Evolutionary conservation across 2,797 vertebrate genomes (phyloP), one percentile per base, ranked within the genome.

Genomic region (Etheostoma perlongum): DNA sequence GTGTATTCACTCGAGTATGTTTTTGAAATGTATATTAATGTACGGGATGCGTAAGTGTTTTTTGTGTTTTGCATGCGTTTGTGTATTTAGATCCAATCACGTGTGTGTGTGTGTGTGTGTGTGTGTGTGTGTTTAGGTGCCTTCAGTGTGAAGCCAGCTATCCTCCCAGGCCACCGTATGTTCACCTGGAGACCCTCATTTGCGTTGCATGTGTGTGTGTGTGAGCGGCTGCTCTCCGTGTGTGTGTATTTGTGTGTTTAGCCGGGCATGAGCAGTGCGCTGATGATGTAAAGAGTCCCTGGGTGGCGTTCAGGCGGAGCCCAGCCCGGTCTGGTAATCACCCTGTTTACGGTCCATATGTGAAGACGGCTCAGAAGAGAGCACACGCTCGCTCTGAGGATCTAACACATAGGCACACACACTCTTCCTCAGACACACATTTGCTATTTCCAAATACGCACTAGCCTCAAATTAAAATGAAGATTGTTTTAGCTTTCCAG

Each of bases 321-420:
- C 84, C 91, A 91, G 93, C 92, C 92, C 86, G 88, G 90, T 94
- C 93, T 93, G 90, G 93, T 95, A 95, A 95, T 95, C 94, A 93
- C 92, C 94, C 91, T 95, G 94, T 94, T 94, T 95, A 94, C 91
- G 91, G 92, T 94, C 94, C 94, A 94, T 94, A 95, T 95, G 93
- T 93, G 93, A 94, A 91, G 91, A 91, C 88, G 79, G 88, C 92
- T 93, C 94, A 92, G 89, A 91, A 73, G 87, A 91, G 93, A 86
- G 85, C 78, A 52, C 75, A 70, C 82, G 27, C 79, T 44, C 73
- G 89, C 89, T 81, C 88, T 18, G 81, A 89, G 86, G 84, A 84
- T 82, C 85, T 74, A 78, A 78, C 86, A 84, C 84, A 77, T 78
- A 84, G 70, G 62, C 76, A 40, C 73, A 65, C 64, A 73, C 86